A percentile compares a stretch with the other conserved stretches of the same genome.
Conservation (phyloP, 2,113 vertebrate genomes). For the Lophius piscatorius region DNA sequence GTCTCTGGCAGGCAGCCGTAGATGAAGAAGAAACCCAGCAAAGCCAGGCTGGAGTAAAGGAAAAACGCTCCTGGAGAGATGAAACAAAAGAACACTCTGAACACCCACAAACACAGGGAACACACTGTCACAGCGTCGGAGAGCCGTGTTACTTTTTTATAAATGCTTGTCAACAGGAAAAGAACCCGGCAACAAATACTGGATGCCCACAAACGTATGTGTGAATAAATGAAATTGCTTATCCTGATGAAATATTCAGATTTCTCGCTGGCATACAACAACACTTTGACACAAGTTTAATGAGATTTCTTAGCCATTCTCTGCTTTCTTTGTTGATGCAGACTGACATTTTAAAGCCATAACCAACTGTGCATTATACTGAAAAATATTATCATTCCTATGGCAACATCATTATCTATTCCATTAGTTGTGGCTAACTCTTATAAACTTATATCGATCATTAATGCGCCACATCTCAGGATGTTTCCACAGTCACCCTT, state of each 20-base stretch:
- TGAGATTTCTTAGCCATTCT: conserved; percentile 31
- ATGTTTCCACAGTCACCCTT: conserved; percentile 10
- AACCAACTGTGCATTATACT: neutral
- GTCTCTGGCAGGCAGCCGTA: conserved; percentile 97
- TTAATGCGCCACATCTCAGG: conserved; percentile 28
- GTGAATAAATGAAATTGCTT: neutral
- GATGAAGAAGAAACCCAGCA: conserved; percentile 89
- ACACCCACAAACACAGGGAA: conserved; percentile 1
- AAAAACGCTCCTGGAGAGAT: conserved; percentile 91
- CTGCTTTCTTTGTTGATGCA: conserved; percentile 23
- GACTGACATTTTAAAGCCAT: neutral
- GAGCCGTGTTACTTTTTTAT: neutral
- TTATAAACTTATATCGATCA: conserved; percentile 14
- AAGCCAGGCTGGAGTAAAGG: conserved; percentile 90
- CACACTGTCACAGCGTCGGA: neutral
- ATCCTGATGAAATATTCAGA: conserved; percentile 18
- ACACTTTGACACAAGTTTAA: conserved; percentile 25
- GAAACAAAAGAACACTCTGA: conserved; percentile 28
- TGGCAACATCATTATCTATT: neutral
- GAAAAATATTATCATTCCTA: conserved; percentile 9
- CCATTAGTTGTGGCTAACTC: neutral
- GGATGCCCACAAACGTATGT: conserved; percentile 5
- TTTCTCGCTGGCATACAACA: neutral
- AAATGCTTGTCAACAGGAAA: neutral
- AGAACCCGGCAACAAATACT: conserved; percentile 10